phyloP scores from a whole-genome alignment of 2,797 vertebrate genomes.

The Cottoperca gobio region DNA sequence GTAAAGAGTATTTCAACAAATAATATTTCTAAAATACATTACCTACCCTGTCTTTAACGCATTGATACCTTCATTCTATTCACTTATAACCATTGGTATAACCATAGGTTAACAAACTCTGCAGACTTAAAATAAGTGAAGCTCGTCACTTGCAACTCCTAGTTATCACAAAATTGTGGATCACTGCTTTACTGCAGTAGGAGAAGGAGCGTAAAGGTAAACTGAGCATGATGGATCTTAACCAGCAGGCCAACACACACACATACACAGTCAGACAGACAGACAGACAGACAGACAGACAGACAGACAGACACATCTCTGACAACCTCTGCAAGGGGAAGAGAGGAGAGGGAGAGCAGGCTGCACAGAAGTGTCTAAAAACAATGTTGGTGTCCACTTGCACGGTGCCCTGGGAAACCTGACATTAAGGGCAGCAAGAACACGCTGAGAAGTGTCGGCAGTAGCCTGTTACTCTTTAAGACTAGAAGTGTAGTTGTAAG shows the following conservation, averaged over 20 bases:
- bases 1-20: no score
- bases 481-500: neutral
- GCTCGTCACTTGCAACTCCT: neutral
- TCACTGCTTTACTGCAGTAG: neutral
- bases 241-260: neutral
- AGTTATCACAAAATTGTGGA: neutral
- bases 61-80: neutral
- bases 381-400: neutral
- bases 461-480: neutral
- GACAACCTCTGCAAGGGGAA: neutral
- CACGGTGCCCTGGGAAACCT: constrained; percentile 24
- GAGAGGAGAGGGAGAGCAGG: neutral
- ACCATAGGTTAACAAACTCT: constrained; percentile 11
- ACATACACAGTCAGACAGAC: neutral
- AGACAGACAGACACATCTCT: neutral
- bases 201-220: constrained; percentile 5
- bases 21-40: no score
- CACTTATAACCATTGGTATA: neutral
- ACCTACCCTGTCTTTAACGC: neutral
- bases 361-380: neutral
- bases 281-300: neutral
- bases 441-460: neutral
- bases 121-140: neutral
- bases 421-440: neutral
- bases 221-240: neutral